These are phyloP conservation scores for Lepidostoma basale DNA, from an alignment of 1,140 invertebrate genomes.

Conservation along the genomic window DNA sequence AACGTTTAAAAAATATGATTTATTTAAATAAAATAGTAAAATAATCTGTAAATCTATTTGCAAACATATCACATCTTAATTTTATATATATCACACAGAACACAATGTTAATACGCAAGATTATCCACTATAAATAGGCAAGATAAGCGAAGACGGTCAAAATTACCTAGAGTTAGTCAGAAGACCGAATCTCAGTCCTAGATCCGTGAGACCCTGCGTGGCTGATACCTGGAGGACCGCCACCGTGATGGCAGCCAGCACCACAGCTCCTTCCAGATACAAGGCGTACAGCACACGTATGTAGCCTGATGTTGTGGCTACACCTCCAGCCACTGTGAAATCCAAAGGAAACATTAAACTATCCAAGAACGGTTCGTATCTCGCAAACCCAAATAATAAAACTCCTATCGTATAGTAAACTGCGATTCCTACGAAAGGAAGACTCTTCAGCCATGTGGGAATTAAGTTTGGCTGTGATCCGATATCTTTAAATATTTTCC, in stretches of 20 bases:
- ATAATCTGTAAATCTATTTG: slow-evolving; percentile 24
- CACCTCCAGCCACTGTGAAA: slow-evolving; percentile 71
- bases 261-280: slow-evolving; percentile 71
- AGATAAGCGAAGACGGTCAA: neutral
- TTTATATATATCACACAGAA: slow-evolving; percentile 24
- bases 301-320: slow-evolving; percentile 64
- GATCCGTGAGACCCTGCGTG: slow-evolving; percentile 36
- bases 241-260: slow-evolving; percentile 64
- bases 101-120: neutral
- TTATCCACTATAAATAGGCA: neutral
- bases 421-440: slow-evolving; percentile 54
- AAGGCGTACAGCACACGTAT: slow-evolving; percentile 69
- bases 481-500: slow-evolving; percentile 43
- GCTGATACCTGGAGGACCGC: slow-evolving; percentile 65
- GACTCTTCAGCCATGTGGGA: slow-evolving; percentile 54
- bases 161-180: slow-evolving; percentile 43
- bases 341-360: slow-evolving; percentile 70
- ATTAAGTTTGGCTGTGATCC: slow-evolving; percentile 29
- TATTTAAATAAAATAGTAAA: slow-evolving; percentile 20
- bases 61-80: slow-evolving; percentile 30
- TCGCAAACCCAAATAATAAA: slow-evolving; percentile 65
- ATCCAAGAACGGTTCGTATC: slow-evolving; percentile 61
- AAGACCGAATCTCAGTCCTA: slow-evolving; percentile 39
- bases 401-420: slow-evolving; percentile 67
- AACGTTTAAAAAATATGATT: too few relatives aligned